A percentile compares a stretch with the other conserved stretches of the same genome.
These are phyloP conservation scores for Brachionus rotundiformis DNA, from an alignment of 1,140 invertebrate species.

Conservation along the genomic window DNA sequence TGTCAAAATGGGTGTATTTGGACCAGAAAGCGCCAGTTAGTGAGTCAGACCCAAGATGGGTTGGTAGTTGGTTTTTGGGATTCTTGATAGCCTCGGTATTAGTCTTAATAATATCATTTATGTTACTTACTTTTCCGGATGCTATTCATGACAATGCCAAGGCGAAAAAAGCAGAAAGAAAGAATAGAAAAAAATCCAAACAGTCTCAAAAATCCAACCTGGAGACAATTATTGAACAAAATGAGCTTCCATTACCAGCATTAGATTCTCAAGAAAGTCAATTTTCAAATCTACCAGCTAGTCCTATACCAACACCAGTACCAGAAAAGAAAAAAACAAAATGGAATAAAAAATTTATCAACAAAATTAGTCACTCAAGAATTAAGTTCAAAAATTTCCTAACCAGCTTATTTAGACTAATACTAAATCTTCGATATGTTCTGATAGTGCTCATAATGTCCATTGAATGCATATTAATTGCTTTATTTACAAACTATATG, in stretches of 20 bases:
- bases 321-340: neutral
- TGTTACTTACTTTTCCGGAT: conserved; percentile 29
- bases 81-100: neutral
- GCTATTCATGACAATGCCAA: neutral
- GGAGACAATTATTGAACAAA: neutral
- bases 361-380: neutral
- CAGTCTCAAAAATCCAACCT: neutral
- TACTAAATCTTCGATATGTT: conserved; percentile 17
- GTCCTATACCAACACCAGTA: neutral
- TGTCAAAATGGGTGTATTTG: conserved; percentile 44
- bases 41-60: conserved; percentile 22
- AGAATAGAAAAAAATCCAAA: neutral
- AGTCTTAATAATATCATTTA: conserved; percentile 2
- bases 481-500: conserved; percentile 43
- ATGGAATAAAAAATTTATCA: neutral
- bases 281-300: neutral
- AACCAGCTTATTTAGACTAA: neutral
- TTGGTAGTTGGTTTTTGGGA: conserved; percentile 50
- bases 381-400: conserved; percentile 30
- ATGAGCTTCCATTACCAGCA: neutral
- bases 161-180: neutral
- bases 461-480: conserved; percentile 48
- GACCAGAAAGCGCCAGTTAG: conserved; percentile 6
- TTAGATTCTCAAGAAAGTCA: neutral
- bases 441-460: conserved; percentile 39